These are phyloP conservation scores for Dryoscopus gambensis DNA, from an alignment of 2,113 vertebrate species.

Conservation along the genomic window DNA sequence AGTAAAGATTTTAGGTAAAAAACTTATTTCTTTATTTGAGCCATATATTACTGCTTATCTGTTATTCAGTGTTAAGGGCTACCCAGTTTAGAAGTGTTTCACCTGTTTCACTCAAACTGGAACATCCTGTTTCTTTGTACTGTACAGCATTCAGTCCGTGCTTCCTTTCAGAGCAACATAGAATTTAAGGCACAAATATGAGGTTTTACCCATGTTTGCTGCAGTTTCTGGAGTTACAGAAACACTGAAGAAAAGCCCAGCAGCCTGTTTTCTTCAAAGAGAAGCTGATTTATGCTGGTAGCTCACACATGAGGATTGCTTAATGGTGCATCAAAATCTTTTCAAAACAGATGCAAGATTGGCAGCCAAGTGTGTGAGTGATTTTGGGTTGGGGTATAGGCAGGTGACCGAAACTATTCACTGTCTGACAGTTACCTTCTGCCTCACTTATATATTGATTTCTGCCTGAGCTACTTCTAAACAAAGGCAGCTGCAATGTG, in stretches of 20 bases:
- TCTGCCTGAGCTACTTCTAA: background rate
- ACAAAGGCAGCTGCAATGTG: background rate
- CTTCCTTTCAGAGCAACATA: background rate
- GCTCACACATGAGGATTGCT: background rate
- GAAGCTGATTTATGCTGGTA: background rate
- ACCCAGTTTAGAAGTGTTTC: background rate
- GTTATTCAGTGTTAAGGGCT: background rate
- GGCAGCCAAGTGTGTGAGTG: background rate
- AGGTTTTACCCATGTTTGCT: background rate
- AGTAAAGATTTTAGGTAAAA: background rate
- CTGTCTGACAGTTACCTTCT: background rate
- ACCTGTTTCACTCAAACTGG: background rate
- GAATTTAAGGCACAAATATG: background rate
- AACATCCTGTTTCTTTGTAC: background rate
- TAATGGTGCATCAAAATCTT: background rate
- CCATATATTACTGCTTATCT: background rate
- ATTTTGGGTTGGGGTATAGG: background rate
- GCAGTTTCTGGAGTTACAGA: background rate
- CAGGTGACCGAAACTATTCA: background rate
- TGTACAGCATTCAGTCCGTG: background rate
- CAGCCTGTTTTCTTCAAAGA: background rate
- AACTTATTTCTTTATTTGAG: background rate
- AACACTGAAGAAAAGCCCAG: background rate
- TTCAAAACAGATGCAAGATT: background rate
- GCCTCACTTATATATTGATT: background rate